Evolutionary conservation across 1,140 invertebrate genomes (phyloP), one percentile per base, ranked within the genome.

Genomic region (Cotesia vestalis): DNA sequence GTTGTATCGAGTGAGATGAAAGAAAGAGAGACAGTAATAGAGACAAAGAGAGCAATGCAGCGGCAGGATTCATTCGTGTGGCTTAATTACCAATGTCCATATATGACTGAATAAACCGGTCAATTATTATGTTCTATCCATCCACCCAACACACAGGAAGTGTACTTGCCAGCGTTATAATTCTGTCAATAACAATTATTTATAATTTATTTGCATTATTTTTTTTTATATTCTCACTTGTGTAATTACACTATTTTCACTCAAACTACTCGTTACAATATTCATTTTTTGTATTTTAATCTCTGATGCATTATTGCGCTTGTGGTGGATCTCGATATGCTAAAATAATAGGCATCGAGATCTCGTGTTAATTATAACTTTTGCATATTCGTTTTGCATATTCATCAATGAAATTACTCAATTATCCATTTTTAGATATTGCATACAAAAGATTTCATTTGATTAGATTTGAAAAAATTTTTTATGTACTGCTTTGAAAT

Each of bases 91-190:
- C 51, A 55, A 46, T 69, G 61, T 53, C 51, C 46, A 69, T 73
- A 66, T 46, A 74, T 72, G 53, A 63, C 51, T 40, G 55, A 71
- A 72, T 70, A 72, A 69, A 69, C 64, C 38, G 55, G 64, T 72
- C 73, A 75, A 75, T 75, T 75, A 72, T 59, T 74, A 74, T 74
- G 9, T 46, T 9, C 40, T 62, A 36, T 27, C 1, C 27, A 27
- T 27, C 27, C 27, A 27, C 27, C 27, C 27, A 27, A 27, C 3
- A 27, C 27, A 59, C 64, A n/a, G 11, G 17, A 46, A 38, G 9
- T 40, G n/a, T 38, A 14, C 53, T 40, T 9, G 27, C 17, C 3
- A 59, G 34, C 59, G 27, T 66, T 52, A 66, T 52, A 20, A 52
- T 40, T 55, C 14, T 67, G 20, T 67, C 51, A 64, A 66, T 66